Evolutionary conservation across 2,888 invertebrate species (phyloP).

Genomic region (Poecilobothrus nobilitatus): DNA sequence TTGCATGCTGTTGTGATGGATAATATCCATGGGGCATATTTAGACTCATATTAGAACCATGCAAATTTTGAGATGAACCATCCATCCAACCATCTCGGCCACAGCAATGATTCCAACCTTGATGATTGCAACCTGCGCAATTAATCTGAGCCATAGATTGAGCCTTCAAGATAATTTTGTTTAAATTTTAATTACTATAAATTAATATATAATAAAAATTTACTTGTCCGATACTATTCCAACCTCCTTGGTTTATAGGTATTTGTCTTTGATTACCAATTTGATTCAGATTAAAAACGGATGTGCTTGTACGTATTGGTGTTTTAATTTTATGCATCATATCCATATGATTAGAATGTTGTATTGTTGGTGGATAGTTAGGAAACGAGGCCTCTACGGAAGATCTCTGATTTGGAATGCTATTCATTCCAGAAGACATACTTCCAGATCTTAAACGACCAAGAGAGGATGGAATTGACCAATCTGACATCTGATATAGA

Average conservation of each 20-base stretch:
- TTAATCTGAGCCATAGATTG: conserved; percentile 64
- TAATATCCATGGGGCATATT: conserved; percentile 44
- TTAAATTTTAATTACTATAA: background rate
- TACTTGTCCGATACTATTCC: conserved; percentile 52
- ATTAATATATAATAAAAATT: conserved; percentile 17
- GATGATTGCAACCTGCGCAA: conserved; percentile 50
- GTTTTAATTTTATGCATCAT: conserved; percentile 22
- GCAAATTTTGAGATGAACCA: conserved; percentile 36
- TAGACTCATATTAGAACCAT: conserved; percentile 51
- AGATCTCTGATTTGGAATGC: conserved; percentile 22
- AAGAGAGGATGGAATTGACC: conserved; percentile 43
- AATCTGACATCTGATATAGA: conserved; percentile 28
- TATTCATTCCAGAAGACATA: conserved; percentile 43
- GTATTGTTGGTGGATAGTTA: conserved; percentile 40
- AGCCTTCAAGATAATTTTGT: conserved; percentile 44
- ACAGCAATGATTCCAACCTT: conserved; percentile 33
- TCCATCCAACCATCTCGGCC: conserved; percentile 34
- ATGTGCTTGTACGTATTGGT: conserved; percentile 41
- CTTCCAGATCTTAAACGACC: conserved; percentile 43
- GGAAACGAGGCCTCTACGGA: conserved; percentile 32
- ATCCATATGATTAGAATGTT: conserved; percentile 33
- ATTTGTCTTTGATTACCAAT: conserved; percentile 35
- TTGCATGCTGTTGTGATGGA: conserved; percentile 31
- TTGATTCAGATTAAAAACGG: conserved; percentile 50
- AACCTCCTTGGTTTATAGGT: conserved; percentile 28